phyloP scores from a whole-genome alignment of 2,113 vertebrate genomes.

The Galbula dea region DNA sequence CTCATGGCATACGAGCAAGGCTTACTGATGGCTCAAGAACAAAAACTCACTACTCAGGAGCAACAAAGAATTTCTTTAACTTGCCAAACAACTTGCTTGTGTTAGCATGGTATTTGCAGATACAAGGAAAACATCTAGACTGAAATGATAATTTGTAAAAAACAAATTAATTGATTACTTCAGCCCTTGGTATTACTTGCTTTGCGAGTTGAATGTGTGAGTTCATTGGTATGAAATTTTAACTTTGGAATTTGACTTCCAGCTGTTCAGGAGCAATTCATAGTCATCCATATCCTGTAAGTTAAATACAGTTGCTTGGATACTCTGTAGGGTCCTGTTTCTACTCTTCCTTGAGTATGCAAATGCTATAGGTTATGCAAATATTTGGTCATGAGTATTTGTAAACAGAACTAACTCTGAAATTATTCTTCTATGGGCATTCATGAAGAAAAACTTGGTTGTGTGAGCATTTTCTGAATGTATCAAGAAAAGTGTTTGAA shows the following conservation, averaged over 20 bases:
- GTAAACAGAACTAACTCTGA: neutral
- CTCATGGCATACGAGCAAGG: neutral
- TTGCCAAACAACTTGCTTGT: neutral
- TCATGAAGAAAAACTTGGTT: neutral
- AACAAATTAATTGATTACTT: neutral
- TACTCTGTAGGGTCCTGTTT: neutral
- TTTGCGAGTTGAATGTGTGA: neutral
- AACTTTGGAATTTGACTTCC: neutral
- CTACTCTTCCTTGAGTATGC: neutral
- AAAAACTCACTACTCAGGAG: neutral
- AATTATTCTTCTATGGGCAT: neutral
- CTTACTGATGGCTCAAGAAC: neutral
- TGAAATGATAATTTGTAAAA: neutral
- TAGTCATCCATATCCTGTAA: neutral
- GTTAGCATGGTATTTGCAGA: neutral
- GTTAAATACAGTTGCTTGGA: neutral
- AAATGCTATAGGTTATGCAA: neutral
- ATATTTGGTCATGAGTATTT: neutral
- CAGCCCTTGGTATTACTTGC: neutral
- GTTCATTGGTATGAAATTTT: neutral
- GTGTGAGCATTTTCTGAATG: neutral
- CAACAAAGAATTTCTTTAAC: neutral
- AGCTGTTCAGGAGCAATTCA: neutral
- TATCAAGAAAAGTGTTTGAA: neutral
- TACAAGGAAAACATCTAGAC: neutral